Evolutionary conservation across 2,797 vertebrate genomes (phyloP).

Genomic region (Manis crassicaudata): DNA sequence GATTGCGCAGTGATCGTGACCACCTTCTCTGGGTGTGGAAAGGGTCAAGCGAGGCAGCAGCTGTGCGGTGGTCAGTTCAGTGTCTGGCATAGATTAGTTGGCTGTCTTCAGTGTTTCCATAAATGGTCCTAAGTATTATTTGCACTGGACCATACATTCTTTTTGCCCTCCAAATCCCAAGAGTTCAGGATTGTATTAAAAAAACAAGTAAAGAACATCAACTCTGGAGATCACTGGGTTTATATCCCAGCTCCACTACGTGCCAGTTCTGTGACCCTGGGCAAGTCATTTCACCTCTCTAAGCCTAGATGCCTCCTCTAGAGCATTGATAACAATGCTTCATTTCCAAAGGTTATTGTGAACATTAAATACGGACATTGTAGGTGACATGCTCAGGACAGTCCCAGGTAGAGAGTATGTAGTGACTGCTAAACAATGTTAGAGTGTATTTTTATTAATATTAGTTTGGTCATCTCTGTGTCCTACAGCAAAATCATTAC

Average conservation of each 20-base stretch:
- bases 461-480: neutral
- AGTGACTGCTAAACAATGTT: neutral
- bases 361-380: neutral
- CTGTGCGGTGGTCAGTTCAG: neutral
- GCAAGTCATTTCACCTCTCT: neutral
- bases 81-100: neutral
- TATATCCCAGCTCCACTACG: neutral
- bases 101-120: constrained; percentile 27
- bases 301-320: neutral
- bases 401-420: neutral
- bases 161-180: neutral
- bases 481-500: neutral
- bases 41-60: neutral
- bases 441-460: neutral
- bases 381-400: neutral
- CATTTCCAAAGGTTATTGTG: neutral
- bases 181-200: neutral
- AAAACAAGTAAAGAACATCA: neutral
- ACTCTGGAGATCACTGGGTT: neutral
- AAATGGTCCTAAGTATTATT: neutral
- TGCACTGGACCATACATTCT: neutral
- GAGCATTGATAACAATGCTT: neutral
- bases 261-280: neutral
- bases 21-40: neutral
- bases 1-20: neutral